Evolutionary conservation across 2,113 vertebrate species (phyloP), one percentile per base, ranked within the genome.

Genomic region (Pontoporia blainvillei): DNA sequence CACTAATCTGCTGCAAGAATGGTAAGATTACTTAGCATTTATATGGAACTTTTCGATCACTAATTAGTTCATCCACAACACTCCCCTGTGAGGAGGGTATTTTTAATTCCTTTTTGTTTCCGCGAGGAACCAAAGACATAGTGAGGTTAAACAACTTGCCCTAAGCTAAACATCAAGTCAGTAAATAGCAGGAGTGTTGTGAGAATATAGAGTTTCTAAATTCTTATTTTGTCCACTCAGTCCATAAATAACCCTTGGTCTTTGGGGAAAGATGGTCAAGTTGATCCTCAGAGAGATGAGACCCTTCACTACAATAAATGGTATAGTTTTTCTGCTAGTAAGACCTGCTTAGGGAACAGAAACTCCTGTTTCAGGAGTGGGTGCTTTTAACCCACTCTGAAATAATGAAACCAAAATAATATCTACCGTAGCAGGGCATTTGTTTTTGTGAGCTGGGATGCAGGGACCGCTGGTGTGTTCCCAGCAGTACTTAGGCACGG

Each of bases 101-200:
- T 97, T 98, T 96, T 84, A 92, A 69, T 61, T 90, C 46, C 67
- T 72, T 96, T 95, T 81, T 76, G 15, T 93, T 96, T 97, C 83
- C 64, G 96, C 94, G 44, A 96, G 79, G 85, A 96, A 81, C 44
- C 49, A 52, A 90, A 95, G 73, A 69, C 84, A 71, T 3, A 44
- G 44, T 54, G 64, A 95, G 54, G 49, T 88, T 92, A 95, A 90
- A 66, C 81, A 85, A 92, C 46, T 90, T 94, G 34, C 41, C 31
- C 87, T 75, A 78, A 95, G 95, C 64, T 54, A 76, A 96, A 86
- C 49, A 54, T 75, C 84, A 96, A 91, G 75, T 87, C 46, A 83
- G 52, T 79, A 92, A 86, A 69, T 15, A 69, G 49, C 34, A 88
- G 39, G 75, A 39, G 41, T 49, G 59, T 39, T 31, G 25, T 57